These are phyloP conservation scores for Labeo catla DNA, from an alignment of 2,113 vertebrate species.

Conservation along the genomic window DNA sequence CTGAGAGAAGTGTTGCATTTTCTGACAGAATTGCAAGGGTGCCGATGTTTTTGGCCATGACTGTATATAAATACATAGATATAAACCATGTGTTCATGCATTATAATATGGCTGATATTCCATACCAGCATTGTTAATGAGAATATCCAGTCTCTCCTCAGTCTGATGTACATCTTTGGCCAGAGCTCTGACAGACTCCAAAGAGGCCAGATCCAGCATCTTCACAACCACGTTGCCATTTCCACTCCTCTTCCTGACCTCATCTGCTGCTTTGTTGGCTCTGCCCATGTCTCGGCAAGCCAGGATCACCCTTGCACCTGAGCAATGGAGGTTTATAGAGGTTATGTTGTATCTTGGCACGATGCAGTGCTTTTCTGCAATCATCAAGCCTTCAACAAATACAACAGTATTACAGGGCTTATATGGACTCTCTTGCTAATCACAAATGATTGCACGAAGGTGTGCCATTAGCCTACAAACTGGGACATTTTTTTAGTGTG, in stretches of 20 bases:
- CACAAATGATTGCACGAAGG: background rate
- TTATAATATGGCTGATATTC: background rate
- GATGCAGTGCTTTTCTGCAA: background rate
- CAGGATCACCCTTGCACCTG: conserved; percentile 76
- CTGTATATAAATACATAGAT: background rate
- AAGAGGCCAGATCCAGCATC: conserved; percentile 70
- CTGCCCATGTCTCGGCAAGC: conserved; percentile 74
- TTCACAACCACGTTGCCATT: conserved; percentile 73
- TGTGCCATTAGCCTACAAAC: background rate
- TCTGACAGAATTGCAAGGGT: too few relatives aligned
- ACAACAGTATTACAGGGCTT: background rate
- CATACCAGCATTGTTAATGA: conserved; percentile 78
- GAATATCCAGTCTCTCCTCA: conserved; percentile 70
- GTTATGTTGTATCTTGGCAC: conserved; percentile 49
- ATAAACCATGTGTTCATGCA: background rate
- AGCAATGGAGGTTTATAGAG: conserved; percentile 2
- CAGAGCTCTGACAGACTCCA: conserved; percentile 71
- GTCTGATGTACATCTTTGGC: conserved; percentile 62
- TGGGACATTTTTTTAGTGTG: background rate
- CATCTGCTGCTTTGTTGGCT: conserved; percentile 67
- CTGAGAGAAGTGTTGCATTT: too few relatives aligned
- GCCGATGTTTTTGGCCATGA: too few relatives aligned
- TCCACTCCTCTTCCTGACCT: conserved; percentile 69
- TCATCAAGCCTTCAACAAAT: background rate
- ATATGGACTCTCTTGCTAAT: background rate